Evolutionary conservation across 2,888 invertebrate species (phyloP), one percentile per base, ranked within the genome.

Genomic region (Lycocerus yunnanus): DNA sequence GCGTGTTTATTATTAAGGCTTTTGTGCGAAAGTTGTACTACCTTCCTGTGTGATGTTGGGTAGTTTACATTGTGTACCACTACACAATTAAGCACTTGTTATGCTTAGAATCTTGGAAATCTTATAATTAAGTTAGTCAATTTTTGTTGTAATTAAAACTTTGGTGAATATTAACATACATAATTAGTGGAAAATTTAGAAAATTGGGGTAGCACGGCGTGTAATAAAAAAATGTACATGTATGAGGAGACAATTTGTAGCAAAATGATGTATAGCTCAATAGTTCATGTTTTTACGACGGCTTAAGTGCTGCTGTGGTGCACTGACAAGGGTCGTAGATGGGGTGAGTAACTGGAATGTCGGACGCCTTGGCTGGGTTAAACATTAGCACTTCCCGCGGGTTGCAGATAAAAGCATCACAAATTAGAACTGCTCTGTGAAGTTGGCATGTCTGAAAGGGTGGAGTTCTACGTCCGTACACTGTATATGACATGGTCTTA

Each of bases 381-480:
- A 84, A 84, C 85, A 85, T 84, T 84, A 85, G 84, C 84, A 85
- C 84, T 85, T 85, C 84, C 82, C 82, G 82, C 80, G 79, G 82
- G 80, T 81, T 81, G 81, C 82, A 83, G 84, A 85, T 85, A 85
- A 85, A 85, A 85, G 85, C 85, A 82, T 84, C 84, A 85, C 85
- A 84, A 85, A 85, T 85, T 85, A 85, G 79, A 78, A 81, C 77
- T 71, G 80, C 80, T 82, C 81, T 78, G 78, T 83, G 81, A 78
- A 77, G 78, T 77, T 81, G 81, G 80, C 81, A 78, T 76, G 78
- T 78, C 73, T 73, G 74, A 73, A 70, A 75, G 78, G 71, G 67
- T 76, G 68, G 73, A 72, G 67, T 18, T 66, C 66, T 58, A 58
- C 65, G 74, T 71, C 67, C 66, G 68, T 71, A 75, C 60, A 72